Base-by-base conservation (phyloP, 2,113 vertebrate species). In the Martes martes region DNA sequence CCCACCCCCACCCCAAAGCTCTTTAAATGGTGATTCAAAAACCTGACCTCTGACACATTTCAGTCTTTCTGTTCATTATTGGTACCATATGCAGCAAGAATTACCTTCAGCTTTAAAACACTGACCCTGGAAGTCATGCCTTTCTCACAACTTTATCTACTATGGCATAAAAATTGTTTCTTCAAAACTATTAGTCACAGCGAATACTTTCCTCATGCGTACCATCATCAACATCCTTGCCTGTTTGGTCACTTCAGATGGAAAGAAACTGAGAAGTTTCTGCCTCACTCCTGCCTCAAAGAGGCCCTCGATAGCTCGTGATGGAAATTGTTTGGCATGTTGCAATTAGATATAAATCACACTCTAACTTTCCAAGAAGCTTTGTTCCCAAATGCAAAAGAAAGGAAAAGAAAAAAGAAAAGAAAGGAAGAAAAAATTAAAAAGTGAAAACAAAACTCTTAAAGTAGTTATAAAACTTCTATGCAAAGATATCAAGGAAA, bases 81-180 rank as follows among this genome's bases (percentile, higher is more conserved):
- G 89, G 24, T 96, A 92, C 80, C 83, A 74, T 15, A 42, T 28
- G 55, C 57, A 82, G n/a, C 45, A 84, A 85, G 83, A 97, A 95
- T 90, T 85, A 31, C 57, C 89, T 97, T 81, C 36, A 79, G 71
- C 61, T 95, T 83, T 83, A 80, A 33, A 80, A 33, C 23, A 19
- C 36, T 84, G 39, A 82, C 69, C 28, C 47, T 82, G 5, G 4
- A 81, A 76, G 50, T 83, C 93, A 93, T 18, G 74, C 14, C 33
- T 89, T 89, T 91, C 91, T 83, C 86, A 81, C 73, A 94, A 11
- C 50, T 94, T 74, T 84, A 76, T 89, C 90, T 87, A 42, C 84
- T 47, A 21, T 8, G 57, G 31, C 81, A 63, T 67, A 16, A 96
- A 71, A 59, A 96, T 16, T 85, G 19, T 61, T 92, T 85, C 87